Evolutionary conservation across 2,888 invertebrate species (phyloP), one percentile per base, ranked within the genome.

Genomic region (Epistrophella euchroma): DNA sequence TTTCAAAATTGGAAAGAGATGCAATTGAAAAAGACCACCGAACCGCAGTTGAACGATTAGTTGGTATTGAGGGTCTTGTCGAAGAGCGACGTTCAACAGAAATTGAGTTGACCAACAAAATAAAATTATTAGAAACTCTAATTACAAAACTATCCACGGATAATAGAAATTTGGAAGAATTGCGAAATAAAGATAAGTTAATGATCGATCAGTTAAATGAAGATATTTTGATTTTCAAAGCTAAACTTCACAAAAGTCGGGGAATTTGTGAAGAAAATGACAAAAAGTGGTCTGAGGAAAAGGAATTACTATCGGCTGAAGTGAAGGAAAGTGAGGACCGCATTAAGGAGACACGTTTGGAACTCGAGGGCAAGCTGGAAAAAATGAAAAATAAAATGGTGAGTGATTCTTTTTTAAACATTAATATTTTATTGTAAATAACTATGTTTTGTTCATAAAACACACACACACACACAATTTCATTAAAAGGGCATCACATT

Each of bases 351-450:
- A 91, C 91, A 81, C 92, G 92, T 2, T 85, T 91, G n/a, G 96
- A 96, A 89, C 95, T 96, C 90, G 96, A 96, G 89, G 94, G 94
- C 88, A 97, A 96, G 92, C 92, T 97, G 89, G 96, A 95, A 90
- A 94, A 95, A 91, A 95, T 97, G 94, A 97, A 97, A 91, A 94
- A 94, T 68, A 96, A 96, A 94, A 96, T 97, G 96, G 96, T 96
- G 93, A 94, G 95, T 94, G 15, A 15, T 15, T 47, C 5, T 66
- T 32, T 64, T 47, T 2, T 35, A 11, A 32, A 32, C n/a, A n/a
- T 15, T 6, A 6, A 19, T 45, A 6, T 25, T 45, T 17, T 45
- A 5, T 25, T 45, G 58, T 58, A 13, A 13, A 19, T 0, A 17
- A 2, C 13, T 17, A 17, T 47, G 47, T 66, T 66, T 47, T 47